Evolutionary conservation across 2,888 invertebrate genomes (phyloP).

Genomic region (Apotomis turbidana): DNA sequence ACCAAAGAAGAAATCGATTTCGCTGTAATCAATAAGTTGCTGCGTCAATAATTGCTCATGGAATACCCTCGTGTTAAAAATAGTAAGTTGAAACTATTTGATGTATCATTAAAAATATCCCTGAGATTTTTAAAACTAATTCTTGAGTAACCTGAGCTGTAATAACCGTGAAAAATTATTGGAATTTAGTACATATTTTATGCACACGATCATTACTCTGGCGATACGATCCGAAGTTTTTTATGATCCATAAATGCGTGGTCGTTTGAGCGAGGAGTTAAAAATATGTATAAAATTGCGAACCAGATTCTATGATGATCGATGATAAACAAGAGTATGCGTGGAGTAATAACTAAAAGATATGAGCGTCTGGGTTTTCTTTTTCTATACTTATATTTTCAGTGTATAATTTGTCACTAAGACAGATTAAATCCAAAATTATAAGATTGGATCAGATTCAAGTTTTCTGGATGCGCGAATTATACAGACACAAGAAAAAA

Average conservation of each 20-base stretch:
- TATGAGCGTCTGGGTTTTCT: too few species aligned
- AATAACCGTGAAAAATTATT: slow-evolving; percentile 2
- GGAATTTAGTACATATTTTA: slow-evolving; percentile 14
- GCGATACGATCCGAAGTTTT: slow-evolving; percentile 17
- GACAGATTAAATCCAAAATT: too few species aligned
- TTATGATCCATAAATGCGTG: slow-evolving; percentile 18
- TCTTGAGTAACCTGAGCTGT: not conserved
- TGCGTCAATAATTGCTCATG: too few species aligned
- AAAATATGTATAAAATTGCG: not conserved
- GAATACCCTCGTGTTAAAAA: too few species aligned
- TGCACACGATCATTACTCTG: slow-evolving; percentile 16
- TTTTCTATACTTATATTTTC: too few species aligned
- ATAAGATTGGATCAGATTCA: too few species aligned
- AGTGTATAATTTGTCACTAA: too few species aligned
- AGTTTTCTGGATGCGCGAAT: too few species aligned
- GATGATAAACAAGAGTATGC: too few species aligned
- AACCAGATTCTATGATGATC: slow-evolving; percentile 5
- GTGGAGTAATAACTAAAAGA: not conserved
- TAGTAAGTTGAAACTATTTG: not conserved
- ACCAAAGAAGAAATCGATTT: too few species aligned
- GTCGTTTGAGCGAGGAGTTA: not conserved
- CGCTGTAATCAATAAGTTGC: too few species aligned
- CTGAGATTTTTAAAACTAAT: slow-evolving; percentile 3
- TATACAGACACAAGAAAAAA: too few species aligned
- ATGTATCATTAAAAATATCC: not conserved